Base-by-base conservation (phyloP, 2,113 vertebrate species). In the Dasypus novemcinctus region DNA sequence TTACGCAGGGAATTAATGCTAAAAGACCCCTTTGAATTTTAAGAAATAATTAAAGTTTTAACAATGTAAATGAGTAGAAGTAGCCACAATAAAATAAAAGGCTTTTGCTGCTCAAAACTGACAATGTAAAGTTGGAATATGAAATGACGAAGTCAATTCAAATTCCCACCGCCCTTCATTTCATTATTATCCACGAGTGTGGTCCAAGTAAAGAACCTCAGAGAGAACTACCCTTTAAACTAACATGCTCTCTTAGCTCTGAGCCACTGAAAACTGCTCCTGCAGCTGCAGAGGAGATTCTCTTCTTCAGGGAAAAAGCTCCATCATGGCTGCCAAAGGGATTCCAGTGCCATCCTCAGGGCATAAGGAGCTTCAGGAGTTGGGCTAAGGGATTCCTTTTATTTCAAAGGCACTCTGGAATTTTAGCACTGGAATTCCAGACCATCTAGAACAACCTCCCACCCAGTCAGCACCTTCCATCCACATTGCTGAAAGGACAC, bases 161-260 rank as follows among this genome's bases (percentile, higher is more conserved):
- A 82, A 15, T 29, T 7, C 4, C 7, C 11, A 7, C 4, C 9
- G 25, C 7, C 13, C 46, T 57, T n/a, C 57, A 46, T 33, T 25
- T 27, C 7, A 1, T 6, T 23, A 41, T 5, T 64, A 12, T 10
- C 25, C 27, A 43, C 0, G 0, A 1, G 12, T 5, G 36, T 31
- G 63, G 20, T 2, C 0, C 25, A 17, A 41, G 1, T 27, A 25
- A 29, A 3, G 8, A 11, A 2, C 1, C 0, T 59, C 1, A 21
- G 75, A 79, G 49, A 36, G 29, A 9, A 27, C 18, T 14, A 33
- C 66, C 71, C 15, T 33, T 7, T 9, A 66, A 5, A 38, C 49
- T 17, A 17, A 9, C 23, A 21, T 29, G 71, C 8, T 3, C 41
- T 14, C 59, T 59, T 13, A 6, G 61, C 49, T 3, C 1, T 25